These are phyloP conservation scores for Prinia subflava DNA, from an alignment of 2,113 vertebrate species.

Conservation along the genomic window DNA sequence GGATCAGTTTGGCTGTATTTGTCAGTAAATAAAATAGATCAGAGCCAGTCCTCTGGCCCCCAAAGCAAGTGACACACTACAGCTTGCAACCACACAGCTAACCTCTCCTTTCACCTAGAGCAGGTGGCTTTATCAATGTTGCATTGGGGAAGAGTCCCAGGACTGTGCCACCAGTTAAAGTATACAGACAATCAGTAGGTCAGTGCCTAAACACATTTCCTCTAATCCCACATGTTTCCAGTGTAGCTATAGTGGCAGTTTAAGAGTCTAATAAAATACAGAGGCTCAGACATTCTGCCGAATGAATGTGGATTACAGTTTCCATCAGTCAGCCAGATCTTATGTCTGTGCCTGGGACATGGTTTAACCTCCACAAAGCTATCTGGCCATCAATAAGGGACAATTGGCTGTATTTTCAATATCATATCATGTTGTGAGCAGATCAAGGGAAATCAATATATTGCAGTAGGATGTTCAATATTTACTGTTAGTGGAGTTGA, in stretches of 20 bases:
- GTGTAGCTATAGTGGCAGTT: neutral
- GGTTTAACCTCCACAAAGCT: neutral
- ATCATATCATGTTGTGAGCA: fast-evolving
- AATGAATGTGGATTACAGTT: neutral
- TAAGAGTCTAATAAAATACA: neutral
- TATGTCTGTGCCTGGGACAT: neutral
- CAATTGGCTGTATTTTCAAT: neutral
- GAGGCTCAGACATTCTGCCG: neutral
- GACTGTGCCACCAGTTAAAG: neutral
- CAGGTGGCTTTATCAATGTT: neutral
- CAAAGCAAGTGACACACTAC: neutral
- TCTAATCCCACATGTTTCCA: neutral
- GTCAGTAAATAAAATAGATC: neutral
- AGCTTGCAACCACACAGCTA: neutral
- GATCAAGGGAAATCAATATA: neutral
- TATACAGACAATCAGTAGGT: neutral
- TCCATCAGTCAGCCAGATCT: neutral
- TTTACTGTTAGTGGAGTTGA: neutral
- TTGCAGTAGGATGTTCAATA: neutral
- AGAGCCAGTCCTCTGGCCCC: neutral
- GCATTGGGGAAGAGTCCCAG: neutral
- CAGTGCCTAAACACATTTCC: neutral
- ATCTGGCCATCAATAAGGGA: neutral
- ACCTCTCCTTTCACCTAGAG: neutral
- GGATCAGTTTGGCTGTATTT: neutral